Base-by-base conservation (phyloP, 2,797 vertebrate genomes). In the Coregonus sp. region DNA sequence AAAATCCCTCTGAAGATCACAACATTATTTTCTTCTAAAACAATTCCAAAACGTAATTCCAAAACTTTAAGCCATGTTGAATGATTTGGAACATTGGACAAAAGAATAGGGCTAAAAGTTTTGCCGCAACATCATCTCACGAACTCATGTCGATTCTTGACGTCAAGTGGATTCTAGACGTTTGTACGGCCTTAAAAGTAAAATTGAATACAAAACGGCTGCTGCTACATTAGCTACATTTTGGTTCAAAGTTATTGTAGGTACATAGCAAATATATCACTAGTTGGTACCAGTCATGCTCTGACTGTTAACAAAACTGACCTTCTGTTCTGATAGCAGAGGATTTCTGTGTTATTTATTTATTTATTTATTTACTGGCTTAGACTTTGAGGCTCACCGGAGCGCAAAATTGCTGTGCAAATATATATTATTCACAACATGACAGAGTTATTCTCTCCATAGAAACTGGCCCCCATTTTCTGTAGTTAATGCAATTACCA, bases 391-490 rank as follows among this genome's bases (percentile, higher is more conserved):
- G 76, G 87, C 84, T 89, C 89, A 90, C 75, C 81, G 84, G 82
- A 90, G 91, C 90, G 80, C 82, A 91, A 91, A 91, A 92, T 92
- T 91, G 82, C 87, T 78, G 80, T 75, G 84, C 88, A 90, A 88
- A 92, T 88, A 88, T 86, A 87, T 90, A 86, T 92, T 87, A 87
- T 87, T 88, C 77, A 77, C 80, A 80, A 89, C 86, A 86, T 85
- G 83, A 87, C 81, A 86, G 85, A 88, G 86, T 84, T 82, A 86
- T 89, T 73, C 68, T 93, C 83, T 79, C 87, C 88, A 90, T 90
- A 86, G 89, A 90, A 90, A 92, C 90, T 71, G 78, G 72, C 75
- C 81, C 83, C 65, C 25, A 70, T 86, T 88, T 90, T 82, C 79
- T 80, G 72, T 82, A 59, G 16, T 86, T 83, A 86, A 85, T 81